These are phyloP conservation scores for Okamejei kenojei DNA, from an alignment of 2,797 vertebrate species.

Conservation along the genomic window DNA sequence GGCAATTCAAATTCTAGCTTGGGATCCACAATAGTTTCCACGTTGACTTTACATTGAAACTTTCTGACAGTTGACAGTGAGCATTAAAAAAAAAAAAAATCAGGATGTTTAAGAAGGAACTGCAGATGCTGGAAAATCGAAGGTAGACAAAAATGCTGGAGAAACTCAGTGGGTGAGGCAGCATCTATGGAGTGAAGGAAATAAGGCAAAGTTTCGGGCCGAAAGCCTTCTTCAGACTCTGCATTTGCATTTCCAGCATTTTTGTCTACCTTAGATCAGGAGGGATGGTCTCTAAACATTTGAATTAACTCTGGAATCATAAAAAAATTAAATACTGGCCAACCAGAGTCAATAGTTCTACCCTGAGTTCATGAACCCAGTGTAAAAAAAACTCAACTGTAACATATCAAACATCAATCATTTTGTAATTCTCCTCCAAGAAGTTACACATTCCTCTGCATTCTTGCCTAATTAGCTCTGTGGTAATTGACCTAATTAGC, in stretches of 20 bases:
- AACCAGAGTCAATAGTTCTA: neutral
- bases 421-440: slow-evolving; percentile 15
- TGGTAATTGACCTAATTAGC: slow-evolving; percentile 23
- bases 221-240: no score
- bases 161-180: no score
- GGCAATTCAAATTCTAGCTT: neutral
- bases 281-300: neutral
- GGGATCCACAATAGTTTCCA: neutral
- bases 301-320: neutral
- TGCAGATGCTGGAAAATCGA: no score
- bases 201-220: no score
- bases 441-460: neutral
- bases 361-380: neutral
- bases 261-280: neutral
- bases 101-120: no score
- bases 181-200: no score
- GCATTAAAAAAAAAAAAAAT: no score
- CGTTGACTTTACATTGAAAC: neutral
- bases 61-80: neutral
- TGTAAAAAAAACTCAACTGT: neutral
- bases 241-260: no score
- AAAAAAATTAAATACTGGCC: neutral
- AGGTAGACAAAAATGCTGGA: no score
- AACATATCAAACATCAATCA: neutral
- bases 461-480: slow-evolving; percentile 19